Conservation (phyloP, 2,113 vertebrate species). For the Corythornis madagascariensis region DNA sequence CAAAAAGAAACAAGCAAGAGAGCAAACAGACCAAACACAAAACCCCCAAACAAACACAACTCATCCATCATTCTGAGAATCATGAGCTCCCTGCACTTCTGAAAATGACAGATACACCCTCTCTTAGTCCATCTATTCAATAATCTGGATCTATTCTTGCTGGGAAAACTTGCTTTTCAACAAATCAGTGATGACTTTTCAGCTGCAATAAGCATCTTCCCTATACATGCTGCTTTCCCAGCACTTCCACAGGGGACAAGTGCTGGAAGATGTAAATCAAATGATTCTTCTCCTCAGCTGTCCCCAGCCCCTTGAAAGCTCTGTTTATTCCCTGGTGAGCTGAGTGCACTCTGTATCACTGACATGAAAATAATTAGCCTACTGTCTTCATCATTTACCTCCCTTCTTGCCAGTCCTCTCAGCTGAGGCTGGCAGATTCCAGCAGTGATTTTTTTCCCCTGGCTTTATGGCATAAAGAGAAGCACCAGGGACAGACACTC, state of each 20-base stretch:
- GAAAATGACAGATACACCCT: conserved; percentile 6
- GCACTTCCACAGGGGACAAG: neutral
- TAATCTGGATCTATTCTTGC: neutral
- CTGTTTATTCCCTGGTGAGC: conserved; percentile 30
- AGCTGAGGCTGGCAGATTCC: conserved; percentile 46
- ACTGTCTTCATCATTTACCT: conserved; percentile 18
- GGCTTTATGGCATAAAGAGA: conserved; percentile 6
- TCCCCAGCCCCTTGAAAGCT: conserved; percentile 32
- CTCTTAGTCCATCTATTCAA: neutral
- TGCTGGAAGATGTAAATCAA: conserved; percentile 38
- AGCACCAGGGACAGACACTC: conserved; percentile 17
- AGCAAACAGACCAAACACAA: neutral
- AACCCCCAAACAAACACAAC: neutral
- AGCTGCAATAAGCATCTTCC: conserved; percentile 5
- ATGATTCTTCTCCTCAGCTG: conserved; percentile 33
- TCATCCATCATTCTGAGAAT: neutral
- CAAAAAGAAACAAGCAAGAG: too few relatives aligned
- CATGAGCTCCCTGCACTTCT: neutral
- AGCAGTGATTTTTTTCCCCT: neutral
- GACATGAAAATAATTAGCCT: conserved; percentile 24
- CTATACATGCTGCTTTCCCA: neutral
- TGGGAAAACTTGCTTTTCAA: neutral
- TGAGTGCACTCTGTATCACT: neutral
- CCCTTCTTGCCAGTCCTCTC: conserved; percentile 11
- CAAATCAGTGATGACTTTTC: neutral